These are phyloP conservation scores for Anomalospiza imberbis DNA, from an alignment of 2,797 vertebrate genomes.

Conservation along the genomic window DNA sequence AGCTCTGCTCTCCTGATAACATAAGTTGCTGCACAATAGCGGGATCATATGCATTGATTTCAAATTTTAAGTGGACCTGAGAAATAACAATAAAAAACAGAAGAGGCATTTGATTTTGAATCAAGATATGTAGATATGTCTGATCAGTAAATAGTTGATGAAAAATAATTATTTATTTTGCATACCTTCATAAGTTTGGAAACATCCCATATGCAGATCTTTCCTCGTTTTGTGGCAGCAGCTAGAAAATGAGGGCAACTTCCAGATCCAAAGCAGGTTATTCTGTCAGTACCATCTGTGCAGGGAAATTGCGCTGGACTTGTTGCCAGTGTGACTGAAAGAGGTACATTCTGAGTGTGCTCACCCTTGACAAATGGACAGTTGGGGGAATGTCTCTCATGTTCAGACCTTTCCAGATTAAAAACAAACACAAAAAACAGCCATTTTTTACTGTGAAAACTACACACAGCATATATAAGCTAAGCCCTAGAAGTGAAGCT, in stretches of 20 bases:
- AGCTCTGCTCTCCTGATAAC: slow-evolving; percentile 85
- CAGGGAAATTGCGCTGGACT: slow-evolving; percentile 96
- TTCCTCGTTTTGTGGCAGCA: slow-evolving; percentile 94
- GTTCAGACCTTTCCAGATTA: slow-evolving; percentile 87
- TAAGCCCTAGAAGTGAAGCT: not conserved
- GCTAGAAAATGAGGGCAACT: slow-evolving; percentile 97
- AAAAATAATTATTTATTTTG: not conserved
- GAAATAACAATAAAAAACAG: slow-evolving; percentile 31
- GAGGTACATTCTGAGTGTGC: slow-evolving; percentile 97
- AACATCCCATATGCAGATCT: slow-evolving; percentile 98
- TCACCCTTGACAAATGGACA: slow-evolving; percentile 99
- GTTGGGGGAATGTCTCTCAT: slow-evolving; percentile 98
- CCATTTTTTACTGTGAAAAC: not conserved
- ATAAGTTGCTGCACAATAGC: slow-evolving; percentile 93
- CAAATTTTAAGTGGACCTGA: slow-evolving; percentile 98
- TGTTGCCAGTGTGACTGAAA: slow-evolving; percentile 95
- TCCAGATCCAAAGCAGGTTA: slow-evolving; percentile 95
- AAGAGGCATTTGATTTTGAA: not conserved
- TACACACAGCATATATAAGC: not conserved
- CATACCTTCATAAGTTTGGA: slow-evolving; percentile 98
- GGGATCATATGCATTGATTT: slow-evolving; percentile 96
- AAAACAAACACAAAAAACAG: slow-evolving; percentile 30
- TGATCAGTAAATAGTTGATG: not conserved
- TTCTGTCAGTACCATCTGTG: slow-evolving; percentile 90
- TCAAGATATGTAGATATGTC: not conserved